A percentile compares a stretch with the other conserved stretches of the same genome.
These are phyloP conservation scores for Uropetala carovei DNA, from an alignment of 2,888 invertebrate genomes.

Conservation along the genomic window DNA sequence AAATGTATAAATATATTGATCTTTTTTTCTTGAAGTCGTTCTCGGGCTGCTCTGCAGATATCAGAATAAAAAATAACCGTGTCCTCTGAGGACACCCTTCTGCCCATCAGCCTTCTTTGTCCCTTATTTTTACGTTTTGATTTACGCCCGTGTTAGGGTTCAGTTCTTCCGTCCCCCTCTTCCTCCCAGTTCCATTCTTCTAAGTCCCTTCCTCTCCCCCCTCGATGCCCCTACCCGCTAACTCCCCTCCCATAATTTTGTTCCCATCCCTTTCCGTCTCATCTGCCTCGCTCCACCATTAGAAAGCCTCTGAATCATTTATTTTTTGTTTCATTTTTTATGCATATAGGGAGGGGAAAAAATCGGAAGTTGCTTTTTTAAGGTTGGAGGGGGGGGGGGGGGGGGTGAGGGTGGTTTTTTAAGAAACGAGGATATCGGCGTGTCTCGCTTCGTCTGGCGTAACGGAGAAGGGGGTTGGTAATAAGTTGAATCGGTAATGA, in stretches of 20 bases:
- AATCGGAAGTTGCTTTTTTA: constrained; percentile 54
- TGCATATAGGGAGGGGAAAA: constrained; percentile 49
- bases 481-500: background rate
- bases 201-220: background rate
- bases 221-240: background rate
- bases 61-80: constrained; percentile 56
- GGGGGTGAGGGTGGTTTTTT: constrained; percentile 9
- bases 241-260: constrained; percentile 36
- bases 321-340: constrained; percentile 64
- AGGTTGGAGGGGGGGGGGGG: background rate
- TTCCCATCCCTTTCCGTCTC: constrained; percentile 57
- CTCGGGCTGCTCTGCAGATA: background rate
- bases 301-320: constrained; percentile 60
- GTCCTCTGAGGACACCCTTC: constrained; percentile 45
- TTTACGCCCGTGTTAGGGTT: constrained; percentile 61
- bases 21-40: background rate
- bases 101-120: constrained; percentile 53
- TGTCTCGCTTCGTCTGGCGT: background rate
- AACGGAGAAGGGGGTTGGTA: background rate
- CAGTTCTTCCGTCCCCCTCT: constrained; percentile 32
- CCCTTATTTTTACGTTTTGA: constrained; percentile 60
- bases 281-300: constrained; percentile 58
- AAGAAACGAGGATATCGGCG: background rate
- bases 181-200: constrained; percentile 31
- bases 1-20: too few relatives aligned